These are phyloP conservation scores for Dendrolimus houi DNA, from an alignment of 2,888 invertebrate species.

Conservation along the genomic window DNA sequence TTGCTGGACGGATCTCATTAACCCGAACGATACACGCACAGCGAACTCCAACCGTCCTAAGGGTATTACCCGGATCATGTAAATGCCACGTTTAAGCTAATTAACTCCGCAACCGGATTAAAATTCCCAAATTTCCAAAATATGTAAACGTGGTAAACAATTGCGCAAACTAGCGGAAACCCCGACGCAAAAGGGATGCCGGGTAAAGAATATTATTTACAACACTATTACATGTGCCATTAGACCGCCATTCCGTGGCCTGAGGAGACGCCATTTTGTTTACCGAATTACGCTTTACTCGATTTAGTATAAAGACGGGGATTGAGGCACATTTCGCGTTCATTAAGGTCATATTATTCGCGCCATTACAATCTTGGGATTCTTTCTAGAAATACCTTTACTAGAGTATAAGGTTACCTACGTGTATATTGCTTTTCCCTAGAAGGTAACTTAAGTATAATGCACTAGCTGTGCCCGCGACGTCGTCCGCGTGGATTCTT, in stretches of 20 bases:
- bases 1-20: no score
- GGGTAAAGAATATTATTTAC: constrained; percentile 33
- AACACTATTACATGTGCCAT: constrained; percentile 49
- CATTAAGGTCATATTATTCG: not conserved
- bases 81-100: not conserved
- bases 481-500: no score
- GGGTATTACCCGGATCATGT: not conserved
- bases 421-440: no score
- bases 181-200: constrained; percentile 2
- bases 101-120: not conserved
- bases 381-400: no score
- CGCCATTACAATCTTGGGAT: not conserved
- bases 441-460: no score
- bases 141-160: not conserved
- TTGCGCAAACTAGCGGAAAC: constrained; percentile 8
- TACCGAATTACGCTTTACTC: constrained; percentile 43
- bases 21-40: not conserved
- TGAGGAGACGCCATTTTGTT: constrained; percentile 36
- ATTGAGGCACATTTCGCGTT: not conserved
- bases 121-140: not conserved
- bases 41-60: not conserved
- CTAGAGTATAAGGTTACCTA: no score
- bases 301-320: constrained; percentile 33
- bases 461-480: no score
- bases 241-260: constrained; percentile 37